These are phyloP conservation scores for Macquaria ambigua DNA, from an alignment of 2,113 vertebrate genomes.

Conservation along the genomic window DNA sequence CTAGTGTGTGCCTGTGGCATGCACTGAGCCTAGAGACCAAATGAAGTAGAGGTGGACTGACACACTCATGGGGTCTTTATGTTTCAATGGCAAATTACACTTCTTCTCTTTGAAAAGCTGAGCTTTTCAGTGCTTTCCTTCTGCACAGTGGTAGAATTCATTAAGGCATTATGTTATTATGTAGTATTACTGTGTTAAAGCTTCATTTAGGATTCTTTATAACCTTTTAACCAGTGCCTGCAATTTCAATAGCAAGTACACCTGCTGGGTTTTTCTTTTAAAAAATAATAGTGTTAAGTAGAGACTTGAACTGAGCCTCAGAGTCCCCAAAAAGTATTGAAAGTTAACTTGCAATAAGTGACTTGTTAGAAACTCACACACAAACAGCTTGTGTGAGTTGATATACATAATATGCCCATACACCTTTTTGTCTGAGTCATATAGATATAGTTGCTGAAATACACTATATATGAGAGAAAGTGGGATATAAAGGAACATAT, in stretches of 20 bases:
- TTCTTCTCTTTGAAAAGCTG: background rate
- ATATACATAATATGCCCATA: background rate
- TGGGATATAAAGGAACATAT: background rate
- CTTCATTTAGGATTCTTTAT: background rate
- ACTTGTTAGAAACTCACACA: background rate
- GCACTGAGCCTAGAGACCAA: background rate
- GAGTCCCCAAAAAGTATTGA: background rate
- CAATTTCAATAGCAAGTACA: background rate
- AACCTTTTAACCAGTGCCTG: background rate
- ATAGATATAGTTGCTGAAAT: background rate
- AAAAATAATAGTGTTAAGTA: background rate
- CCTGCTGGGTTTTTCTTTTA: background rate
- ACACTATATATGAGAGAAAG: background rate
- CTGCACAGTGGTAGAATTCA: background rate
- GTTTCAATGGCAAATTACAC: constrained; percentile 21
- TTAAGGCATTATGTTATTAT: background rate
- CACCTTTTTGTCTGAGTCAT: background rate
- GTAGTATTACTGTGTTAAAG: background rate
- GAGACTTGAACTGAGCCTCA: background rate
- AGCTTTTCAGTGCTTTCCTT: background rate
- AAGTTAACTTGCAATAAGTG: background rate
- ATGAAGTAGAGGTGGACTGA: background rate
- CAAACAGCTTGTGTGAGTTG: background rate
- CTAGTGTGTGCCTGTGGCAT: background rate
- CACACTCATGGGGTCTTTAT: background rate